Conservation (phyloP, 2,888 invertebrate species). For the Sphecodes monilicornis region DNA sequence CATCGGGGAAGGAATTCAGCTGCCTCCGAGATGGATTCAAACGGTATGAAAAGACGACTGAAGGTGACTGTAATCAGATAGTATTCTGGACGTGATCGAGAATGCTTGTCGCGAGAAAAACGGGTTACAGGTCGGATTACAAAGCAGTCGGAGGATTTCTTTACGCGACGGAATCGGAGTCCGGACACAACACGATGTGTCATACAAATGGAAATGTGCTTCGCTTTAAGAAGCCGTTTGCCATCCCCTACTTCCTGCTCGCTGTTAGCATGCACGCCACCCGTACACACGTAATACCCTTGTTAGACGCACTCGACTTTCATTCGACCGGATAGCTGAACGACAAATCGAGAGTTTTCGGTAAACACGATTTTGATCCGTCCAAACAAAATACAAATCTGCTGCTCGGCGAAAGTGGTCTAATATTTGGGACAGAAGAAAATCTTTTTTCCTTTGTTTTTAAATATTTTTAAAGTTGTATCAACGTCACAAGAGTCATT, state of each 20-base stretch:
- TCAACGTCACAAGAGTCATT: too few relatives aligned
- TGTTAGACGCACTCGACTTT: conserved; percentile 17
- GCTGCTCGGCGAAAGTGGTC: neutral
- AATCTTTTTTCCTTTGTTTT: too few relatives aligned
- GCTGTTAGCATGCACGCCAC: conserved; percentile 11
- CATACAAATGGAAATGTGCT: conserved; percentile 51
- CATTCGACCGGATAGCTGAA: neutral
- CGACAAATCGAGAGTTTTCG: neutral
- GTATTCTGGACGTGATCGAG: conserved; percentile 52
- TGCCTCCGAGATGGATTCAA: conserved; percentile 26
- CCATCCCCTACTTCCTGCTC: conserved; percentile 32
- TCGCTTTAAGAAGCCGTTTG: conserved; percentile 28
- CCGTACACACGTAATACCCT: neutral
- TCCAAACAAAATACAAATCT: neutral
- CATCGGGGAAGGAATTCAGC: neutral
- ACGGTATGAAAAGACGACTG: conserved; percentile 39
- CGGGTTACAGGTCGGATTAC: conserved; percentile 56
- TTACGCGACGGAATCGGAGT: conserved; percentile 30
- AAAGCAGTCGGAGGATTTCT: conserved; percentile 35
- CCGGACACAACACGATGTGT: conserved; percentile 27
- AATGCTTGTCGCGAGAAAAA: conserved; percentile 49
- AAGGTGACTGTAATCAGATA: conserved; percentile 63
- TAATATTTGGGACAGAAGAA: too few relatives aligned
- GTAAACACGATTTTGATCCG: neutral
- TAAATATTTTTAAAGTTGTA: too few relatives aligned